Base-by-base conservation (phyloP, 2,113 vertebrate genomes). In the Phrynocephalus versicolor region DNA sequence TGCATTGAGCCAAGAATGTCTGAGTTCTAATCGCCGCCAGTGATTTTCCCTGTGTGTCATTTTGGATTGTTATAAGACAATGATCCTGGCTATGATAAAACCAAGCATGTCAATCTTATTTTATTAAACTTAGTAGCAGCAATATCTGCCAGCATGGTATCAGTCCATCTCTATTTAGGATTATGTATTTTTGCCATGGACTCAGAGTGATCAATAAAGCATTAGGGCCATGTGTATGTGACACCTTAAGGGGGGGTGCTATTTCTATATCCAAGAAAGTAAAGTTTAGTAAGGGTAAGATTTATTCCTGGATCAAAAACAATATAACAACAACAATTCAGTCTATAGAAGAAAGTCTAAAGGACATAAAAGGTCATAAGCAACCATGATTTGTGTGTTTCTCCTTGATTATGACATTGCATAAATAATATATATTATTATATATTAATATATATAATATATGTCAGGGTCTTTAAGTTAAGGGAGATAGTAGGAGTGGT, bases 41-140 rank as follows among this genome's bases (percentile, higher is more conserved):
- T 0, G 15, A 86, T 75, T 93, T 90, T 93, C 76, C n/a, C 87
- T 88, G 2, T 51, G 10, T 93, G 86, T 89, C 91, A 92, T 89
- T 94, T 87, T 90, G 79, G 72, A 91, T 93, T 92, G 78, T 95
- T 93, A 90, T 83, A 94, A 89, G 91, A 94, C 86, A 87, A 55
- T 85, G 94, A 96, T 96, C 79, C 79, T 89, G 81, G 67, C 78
- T 65, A 55, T 79, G 94, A 96, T 96, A 96, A 95, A 89, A 89
- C 88, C 83, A 91, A 92, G 88, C 45, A 88, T 93, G 93, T 90
- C 94, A 94, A 93, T 96, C 91, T 94, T 79, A 90, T 92, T 96
- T 96, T 95, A 96, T 96, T 96, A 96, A 96, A 94, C 19, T 85
- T 89, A 93, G 90, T 82, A 92, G 71, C 35, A 92, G 87, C 89